These are phyloP conservation scores for Erethizon dorsatum DNA, from an alignment of 2,797 vertebrate genomes.

Conservation along the genomic window DNA sequence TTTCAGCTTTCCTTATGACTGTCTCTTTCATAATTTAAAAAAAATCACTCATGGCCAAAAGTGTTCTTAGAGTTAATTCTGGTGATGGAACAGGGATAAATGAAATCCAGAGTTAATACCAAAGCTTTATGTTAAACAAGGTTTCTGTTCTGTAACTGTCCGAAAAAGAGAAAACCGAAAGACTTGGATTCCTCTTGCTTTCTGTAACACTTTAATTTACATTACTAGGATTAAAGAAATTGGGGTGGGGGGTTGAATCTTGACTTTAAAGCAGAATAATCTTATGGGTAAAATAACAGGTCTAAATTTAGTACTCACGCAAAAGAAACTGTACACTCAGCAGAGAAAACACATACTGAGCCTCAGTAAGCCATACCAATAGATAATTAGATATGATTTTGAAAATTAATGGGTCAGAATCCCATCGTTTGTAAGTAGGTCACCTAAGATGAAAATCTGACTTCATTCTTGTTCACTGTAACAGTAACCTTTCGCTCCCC, in stretches of 20 bases:
- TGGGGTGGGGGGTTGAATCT: neutral
- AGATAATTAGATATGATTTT: slow-evolving; percentile 78
- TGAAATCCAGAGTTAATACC: neutral
- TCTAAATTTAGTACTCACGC: neutral
- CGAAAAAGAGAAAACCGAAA: neutral
- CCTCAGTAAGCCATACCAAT: slow-evolving; percentile 42
- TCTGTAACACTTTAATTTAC: neutral
- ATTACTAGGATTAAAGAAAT: neutral
- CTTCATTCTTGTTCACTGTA: slow-evolving; percentile 66
- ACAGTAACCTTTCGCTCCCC: slow-evolving; percentile 75
- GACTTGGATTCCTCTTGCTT: neutral
- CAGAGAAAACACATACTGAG: slow-evolving; percentile 47
- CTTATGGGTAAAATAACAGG: neutral
- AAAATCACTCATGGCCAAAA: neutral
- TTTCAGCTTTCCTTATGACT: slow-evolving; percentile 47
- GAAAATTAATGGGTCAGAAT: slow-evolving; percentile 81
- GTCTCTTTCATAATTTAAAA: slow-evolving; percentile 38
- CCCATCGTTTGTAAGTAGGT: slow-evolving; percentile 80
- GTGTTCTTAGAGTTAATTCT: neutral
- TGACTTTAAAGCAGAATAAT: slow-evolving; percentile 4
- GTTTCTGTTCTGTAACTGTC: neutral
- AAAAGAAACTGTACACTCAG: neutral
- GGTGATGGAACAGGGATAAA: neutral
- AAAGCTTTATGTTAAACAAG: slow-evolving; percentile 34
- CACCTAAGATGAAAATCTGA: slow-evolving; percentile 75